Conservation (phyloP, 2,113 vertebrate genomes). For the Camelus bactrianus region DNA sequence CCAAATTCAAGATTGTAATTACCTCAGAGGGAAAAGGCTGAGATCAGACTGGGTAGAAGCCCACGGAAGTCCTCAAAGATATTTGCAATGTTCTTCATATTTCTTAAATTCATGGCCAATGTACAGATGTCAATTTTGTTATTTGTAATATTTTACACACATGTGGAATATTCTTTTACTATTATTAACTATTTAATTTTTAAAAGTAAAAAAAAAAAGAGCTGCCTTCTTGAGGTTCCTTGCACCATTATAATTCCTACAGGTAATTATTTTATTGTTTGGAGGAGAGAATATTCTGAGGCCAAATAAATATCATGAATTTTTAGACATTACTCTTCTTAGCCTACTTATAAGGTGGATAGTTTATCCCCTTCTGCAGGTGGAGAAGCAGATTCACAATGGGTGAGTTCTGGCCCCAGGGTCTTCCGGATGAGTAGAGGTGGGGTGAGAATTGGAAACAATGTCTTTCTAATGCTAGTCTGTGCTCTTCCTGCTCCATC, state of each 20-base stretch:
- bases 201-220: background rate
- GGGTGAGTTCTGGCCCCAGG: background rate
- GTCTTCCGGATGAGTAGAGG: background rate
- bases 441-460: background rate
- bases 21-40: background rate
- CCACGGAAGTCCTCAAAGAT: background rate
- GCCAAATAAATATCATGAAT: background rate
- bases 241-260: background rate
- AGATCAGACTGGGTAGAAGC: background rate
- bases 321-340: background rate
- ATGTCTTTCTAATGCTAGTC: background rate
- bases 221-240: background rate
- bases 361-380: background rate
- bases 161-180: background rate
- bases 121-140: background rate
- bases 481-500: background rate
- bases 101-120: background rate
- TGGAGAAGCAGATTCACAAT: background rate
- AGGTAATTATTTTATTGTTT: background rate
- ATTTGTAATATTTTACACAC: constrained; percentile 7
- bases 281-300: background rate
- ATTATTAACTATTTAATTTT: background rate
- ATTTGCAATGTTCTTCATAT: background rate
- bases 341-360: background rate
- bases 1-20: background rate